Percentiles rank a stretch among this genome's conserved stretches.
Conservation (phyloP, 2,888 invertebrate genomes). For the Eretmocerus hayati region DNA sequence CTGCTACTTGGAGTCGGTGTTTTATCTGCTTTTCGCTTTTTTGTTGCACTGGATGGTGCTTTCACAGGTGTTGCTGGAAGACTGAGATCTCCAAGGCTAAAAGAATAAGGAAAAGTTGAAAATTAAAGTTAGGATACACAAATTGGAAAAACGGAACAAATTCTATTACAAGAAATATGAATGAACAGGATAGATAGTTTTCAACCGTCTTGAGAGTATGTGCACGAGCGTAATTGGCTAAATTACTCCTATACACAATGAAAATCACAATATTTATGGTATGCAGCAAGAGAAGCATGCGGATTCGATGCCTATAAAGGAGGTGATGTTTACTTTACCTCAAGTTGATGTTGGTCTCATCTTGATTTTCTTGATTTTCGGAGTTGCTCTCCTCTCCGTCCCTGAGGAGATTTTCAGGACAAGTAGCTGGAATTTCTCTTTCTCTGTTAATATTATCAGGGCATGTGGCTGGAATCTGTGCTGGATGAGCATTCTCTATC, state of each 20-base stretch:
- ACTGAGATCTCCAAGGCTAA: conserved; percentile 18
- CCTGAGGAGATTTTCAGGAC: too few species aligned
- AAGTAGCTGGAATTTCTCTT: background rate
- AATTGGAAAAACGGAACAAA: too few species aligned
- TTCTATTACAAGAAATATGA: too few species aligned
- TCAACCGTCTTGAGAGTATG: too few species aligned
- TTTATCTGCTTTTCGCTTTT: conserved; percentile 13
- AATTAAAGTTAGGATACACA: too few species aligned
- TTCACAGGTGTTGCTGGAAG: conserved; percentile 13
- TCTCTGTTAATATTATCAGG: conserved; percentile 15
- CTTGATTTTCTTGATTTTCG: background rate
- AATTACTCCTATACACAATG: too few species aligned
- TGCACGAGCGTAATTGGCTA: too few species aligned
- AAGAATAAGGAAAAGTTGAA: conserved; percentile 3
- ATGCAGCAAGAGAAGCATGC: too few species aligned
- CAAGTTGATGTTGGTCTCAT: background rate
- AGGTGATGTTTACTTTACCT: too few species aligned
- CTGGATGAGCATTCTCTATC: background rate
- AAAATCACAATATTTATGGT: too few species aligned
- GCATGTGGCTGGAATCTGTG: conserved; percentile 11
- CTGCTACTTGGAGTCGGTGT: conserved; percentile 1
- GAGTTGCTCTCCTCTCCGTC: background rate
- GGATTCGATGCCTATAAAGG: too few species aligned
- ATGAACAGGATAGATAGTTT: too few species aligned
- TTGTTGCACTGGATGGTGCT: background rate